These are phyloP conservation scores for Centruroides sculpturatus DNA, from an alignment of 1,140 invertebrate genomes.

Conservation along the genomic window DNA sequence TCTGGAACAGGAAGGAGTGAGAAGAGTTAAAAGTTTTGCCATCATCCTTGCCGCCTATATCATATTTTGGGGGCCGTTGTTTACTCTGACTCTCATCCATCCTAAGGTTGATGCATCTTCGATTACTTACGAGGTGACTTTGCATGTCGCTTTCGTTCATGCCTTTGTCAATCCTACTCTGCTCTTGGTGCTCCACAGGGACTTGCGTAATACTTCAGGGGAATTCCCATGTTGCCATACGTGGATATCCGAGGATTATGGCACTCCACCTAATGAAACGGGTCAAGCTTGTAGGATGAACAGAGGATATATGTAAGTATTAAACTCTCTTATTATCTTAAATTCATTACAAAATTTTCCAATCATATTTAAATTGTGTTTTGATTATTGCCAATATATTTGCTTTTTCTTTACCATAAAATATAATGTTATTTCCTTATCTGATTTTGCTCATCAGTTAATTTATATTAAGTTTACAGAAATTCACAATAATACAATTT, in stretches of 20 bases:
- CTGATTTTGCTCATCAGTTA: too few relatives aligned
- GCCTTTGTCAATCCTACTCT: constrained; percentile 69
- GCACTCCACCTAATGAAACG: not conserved
- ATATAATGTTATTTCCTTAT: too few relatives aligned
- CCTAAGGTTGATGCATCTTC: constrained; percentile 18
- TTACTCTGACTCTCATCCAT: constrained; percentile 55
- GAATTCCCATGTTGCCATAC: constrained; percentile 8
- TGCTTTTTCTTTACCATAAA: too few relatives aligned
- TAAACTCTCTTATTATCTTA: not conserved
- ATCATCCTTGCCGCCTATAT: constrained; percentile 69
- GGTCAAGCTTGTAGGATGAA: constrained; percentile 4
- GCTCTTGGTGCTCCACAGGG: constrained; percentile 54
- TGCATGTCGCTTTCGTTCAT: constrained; percentile 75
- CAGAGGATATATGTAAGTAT: constrained; percentile 15
- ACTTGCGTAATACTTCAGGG: constrained; percentile 21
- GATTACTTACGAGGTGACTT: constrained; percentile 48
- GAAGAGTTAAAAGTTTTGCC: constrained; percentile 66
- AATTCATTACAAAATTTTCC: too few relatives aligned
- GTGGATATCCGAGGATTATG: not conserved
- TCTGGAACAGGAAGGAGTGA: constrained; percentile 49
- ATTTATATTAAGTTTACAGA: too few relatives aligned
- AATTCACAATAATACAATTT: too few relatives aligned
- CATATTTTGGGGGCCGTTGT: constrained; percentile 75
- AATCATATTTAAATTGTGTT: too few relatives aligned
- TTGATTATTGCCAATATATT: too few relatives aligned